A percentile compares a stretch with the other conserved stretches of the same genome.
These are phyloP conservation scores for Idaea aversata DNA, from an alignment of 2,888 invertebrate genomes.

Conservation along the genomic window DNA sequence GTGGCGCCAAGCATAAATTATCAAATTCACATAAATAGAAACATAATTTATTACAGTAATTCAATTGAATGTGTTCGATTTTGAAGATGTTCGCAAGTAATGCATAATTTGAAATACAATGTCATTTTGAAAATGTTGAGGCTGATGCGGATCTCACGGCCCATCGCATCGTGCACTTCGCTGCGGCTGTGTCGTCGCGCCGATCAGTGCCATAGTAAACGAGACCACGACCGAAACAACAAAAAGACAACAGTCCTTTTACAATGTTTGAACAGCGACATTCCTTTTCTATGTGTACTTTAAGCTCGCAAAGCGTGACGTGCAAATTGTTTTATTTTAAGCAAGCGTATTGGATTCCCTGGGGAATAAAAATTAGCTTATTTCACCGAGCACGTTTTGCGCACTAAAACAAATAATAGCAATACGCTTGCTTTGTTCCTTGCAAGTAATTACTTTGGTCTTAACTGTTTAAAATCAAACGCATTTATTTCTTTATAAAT, in stretches of 20 bases:
- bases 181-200: constrained; percentile 35
- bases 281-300: constrained; percentile 31
- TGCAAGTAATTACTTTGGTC: background rate
- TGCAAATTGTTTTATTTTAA: constrained; percentile 32
- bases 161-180: constrained; percentile 34
- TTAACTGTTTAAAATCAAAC: background rate
- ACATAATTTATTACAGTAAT: background rate
- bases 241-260: constrained; percentile 42
- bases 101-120: constrained; percentile 44
- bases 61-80: background rate
- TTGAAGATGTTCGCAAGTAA: background rate
- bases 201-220: constrained; percentile 40
- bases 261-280: constrained; percentile 39
- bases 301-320: constrained; percentile 31
- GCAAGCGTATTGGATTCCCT: constrained; percentile 34
- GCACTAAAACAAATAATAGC: background rate
- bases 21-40: constrained; percentile 1
- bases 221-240: constrained; percentile 42
- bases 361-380: constrained; percentile 37
- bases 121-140: constrained; percentile 48
- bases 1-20: constrained; percentile 24
- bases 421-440: background rate
- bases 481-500: background rate
- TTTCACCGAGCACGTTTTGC: background rate
- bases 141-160: constrained; percentile 36